Percentiles rank a stretch among this genome's conserved stretches.
These are phyloP conservation scores for Tragelaphus buxtoni DNA, from an alignment of 2,113 vertebrate species.

Conservation along the genomic window DNA sequence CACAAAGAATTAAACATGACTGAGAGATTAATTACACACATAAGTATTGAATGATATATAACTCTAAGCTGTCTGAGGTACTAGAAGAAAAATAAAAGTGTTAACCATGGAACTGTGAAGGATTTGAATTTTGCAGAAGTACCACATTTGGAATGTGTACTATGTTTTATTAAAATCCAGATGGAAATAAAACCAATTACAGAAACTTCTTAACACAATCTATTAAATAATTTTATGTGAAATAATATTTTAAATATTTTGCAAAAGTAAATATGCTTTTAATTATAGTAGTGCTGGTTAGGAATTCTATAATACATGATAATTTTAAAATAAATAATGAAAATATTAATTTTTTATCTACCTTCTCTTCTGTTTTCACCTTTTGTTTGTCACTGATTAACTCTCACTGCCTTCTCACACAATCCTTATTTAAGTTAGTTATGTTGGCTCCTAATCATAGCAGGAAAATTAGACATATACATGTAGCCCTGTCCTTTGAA, in stretches of 20 bases:
- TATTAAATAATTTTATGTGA: not conserved
- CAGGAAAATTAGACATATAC: not conserved
- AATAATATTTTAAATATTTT: not conserved
- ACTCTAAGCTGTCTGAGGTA: not conserved
- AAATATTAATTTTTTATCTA: not conserved
- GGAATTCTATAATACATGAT: not conserved
- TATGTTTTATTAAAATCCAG: not conserved
- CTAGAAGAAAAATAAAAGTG: not conserved
- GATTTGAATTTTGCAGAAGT: not conserved
- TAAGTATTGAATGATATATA: not conserved
- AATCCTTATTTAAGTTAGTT: not conserved
- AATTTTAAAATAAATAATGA: not conserved
- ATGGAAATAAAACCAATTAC: not conserved
- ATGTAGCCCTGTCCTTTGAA: not conserved
- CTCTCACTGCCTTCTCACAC: not conserved
- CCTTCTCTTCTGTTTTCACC: not conserved
- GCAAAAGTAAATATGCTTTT: not conserved
- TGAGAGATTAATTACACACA: not conserved
- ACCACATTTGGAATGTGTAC: not conserved
- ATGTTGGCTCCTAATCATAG: not conserved
- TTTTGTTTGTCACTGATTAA: not conserved
- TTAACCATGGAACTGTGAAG: not conserved
- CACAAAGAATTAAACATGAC: not conserved
- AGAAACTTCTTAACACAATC: not conserved
- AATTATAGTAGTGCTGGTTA: not conserved